A percentile compares a stretch with the other conserved stretches of the same genome.
These are phyloP conservation scores for Rhabdophis nuchalis DNA, from an alignment of 2,797 vertebrate species.

Conservation along the genomic window DNA sequence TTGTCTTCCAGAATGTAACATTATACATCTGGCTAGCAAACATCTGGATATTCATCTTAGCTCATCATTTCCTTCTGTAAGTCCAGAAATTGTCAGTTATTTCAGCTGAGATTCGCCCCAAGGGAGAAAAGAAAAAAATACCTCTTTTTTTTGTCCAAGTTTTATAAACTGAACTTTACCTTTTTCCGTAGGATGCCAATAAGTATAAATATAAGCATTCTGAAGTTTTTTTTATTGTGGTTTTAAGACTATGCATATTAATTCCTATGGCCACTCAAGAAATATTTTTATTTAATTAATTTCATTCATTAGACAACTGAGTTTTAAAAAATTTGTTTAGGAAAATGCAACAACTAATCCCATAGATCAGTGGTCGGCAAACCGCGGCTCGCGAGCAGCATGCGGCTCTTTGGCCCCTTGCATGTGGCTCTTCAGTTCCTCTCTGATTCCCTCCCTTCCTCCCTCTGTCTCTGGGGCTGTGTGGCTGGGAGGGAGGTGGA, in stretches of 20 bases:
- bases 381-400: no score
- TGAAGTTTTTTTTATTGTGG: conserved; percentile 55
- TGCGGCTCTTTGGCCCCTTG: no score
- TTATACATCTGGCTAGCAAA: conserved; percentile 77
- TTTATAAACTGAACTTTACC: conserved; percentile 72
- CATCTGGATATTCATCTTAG: conserved; percentile 83
- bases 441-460: no score
- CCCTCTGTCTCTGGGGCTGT: no score
- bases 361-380: no score
- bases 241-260: conserved; percentile 35
- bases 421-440: no score
- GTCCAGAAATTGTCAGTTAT: conserved; percentile 80
- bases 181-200: conserved; percentile 66
- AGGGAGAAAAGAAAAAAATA: conserved; percentile 69
- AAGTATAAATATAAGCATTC: conserved; percentile 72
- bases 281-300: conserved; percentile 42
- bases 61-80: conserved; percentile 83
- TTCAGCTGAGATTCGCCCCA: conserved; percentile 73
- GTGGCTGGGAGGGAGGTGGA: no score
- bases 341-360: conserved; percentile 3
- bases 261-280: conserved; percentile 33
- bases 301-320: conserved; percentile 28
- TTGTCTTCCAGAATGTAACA: conserved; percentile 71
- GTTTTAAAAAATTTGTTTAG: conserved; percentile 26
- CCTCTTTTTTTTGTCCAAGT: conserved; percentile 70